Conservation (phyloP, 2,113 vertebrate species). For the Tricholaema leucomelas region DNA sequence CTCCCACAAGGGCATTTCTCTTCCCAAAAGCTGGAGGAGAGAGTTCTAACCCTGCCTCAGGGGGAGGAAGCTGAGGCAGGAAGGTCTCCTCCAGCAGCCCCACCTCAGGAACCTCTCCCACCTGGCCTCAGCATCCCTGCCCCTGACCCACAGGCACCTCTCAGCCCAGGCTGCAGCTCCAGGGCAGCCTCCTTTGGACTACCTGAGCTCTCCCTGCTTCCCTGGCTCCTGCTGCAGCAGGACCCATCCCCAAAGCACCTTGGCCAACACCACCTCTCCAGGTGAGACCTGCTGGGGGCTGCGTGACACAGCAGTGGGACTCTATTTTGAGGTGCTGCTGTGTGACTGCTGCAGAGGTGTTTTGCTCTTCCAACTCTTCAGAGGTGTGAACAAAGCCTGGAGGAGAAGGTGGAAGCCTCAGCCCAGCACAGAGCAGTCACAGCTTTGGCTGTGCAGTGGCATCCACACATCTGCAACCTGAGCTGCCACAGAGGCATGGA, state of each 20-base stretch:
- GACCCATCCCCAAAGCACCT: fast-evolving
- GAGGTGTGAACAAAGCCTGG: fast-evolving
- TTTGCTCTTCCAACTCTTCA: neutral
- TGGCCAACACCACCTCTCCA: neutral
- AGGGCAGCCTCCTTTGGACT: fast-evolving
- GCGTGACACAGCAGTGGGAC: neutral
- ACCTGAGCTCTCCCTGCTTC: neutral
- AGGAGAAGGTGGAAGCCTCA: neutral
- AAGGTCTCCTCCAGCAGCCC: neutral
- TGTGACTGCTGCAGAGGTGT: neutral
- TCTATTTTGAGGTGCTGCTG: constrained; percentile 34
- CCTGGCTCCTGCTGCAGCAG: fast-evolving
- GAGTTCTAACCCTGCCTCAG: neutral
- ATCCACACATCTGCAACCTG: neutral
- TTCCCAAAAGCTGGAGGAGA: neutral
- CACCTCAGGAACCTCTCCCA: neutral
- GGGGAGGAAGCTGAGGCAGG: neutral
- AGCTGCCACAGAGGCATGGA: neutral
- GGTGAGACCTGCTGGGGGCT: neutral
- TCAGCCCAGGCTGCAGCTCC: neutral
- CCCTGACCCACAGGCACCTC: neutral
- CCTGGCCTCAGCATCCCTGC: neutral
- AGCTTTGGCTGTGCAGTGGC: fast-evolving
- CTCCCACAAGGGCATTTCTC: neutral
- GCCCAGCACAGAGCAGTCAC: neutral